Evolutionary conservation across 2,797 vertebrate genomes (phyloP), one percentile per base, ranked within the genome.

Genomic region (Gadopsis bispinosus): DNA sequence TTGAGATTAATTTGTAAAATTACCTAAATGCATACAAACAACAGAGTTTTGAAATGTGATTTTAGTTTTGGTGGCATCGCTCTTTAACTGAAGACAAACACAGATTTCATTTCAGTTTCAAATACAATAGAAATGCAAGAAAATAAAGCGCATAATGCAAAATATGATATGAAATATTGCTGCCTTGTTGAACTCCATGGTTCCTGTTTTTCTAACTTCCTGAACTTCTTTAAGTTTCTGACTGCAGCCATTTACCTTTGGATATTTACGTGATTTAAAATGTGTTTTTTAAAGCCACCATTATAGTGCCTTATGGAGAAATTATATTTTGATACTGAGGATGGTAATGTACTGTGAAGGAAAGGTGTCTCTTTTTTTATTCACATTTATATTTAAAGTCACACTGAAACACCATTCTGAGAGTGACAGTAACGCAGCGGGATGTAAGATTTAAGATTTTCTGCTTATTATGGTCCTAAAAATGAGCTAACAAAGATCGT

Each of bases 101-200:
- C 84, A 69, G 43, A 35, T 7, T 35, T 35, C 35, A 35, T 26
- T 26, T 63, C 26, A 22, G 20, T 35, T 5, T 26, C 26, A 26
- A 26, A 26, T 26, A 26, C 26, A 43, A 63, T 16, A 10, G 19
- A 55, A 56, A 78, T 78, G 5, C 0, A 85, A 81, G 64, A 75
- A 75, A 83, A 80, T 22, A 62, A 73, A 70, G 78, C 71, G 60
- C 77, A 80, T 61, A 47, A 50, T 48, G 20, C 33, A 33, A 26
- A 26, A 26, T 26, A 26, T 26, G 26, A 4, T 26, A 14, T 31
- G 33, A 51, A 60, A 71, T 47, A 39, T 72, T 6, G 12, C 51
- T 64, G 62, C 31, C 31, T 7, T 45, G 7, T 26, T 26, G 26
- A 26, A 26, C 26, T 26, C 26, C 26, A 26, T 26, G 26, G 26